Evolutionary conservation across 2,113 vertebrate genomes (phyloP).

Genomic region (Sceloporus tristichus): DNA sequence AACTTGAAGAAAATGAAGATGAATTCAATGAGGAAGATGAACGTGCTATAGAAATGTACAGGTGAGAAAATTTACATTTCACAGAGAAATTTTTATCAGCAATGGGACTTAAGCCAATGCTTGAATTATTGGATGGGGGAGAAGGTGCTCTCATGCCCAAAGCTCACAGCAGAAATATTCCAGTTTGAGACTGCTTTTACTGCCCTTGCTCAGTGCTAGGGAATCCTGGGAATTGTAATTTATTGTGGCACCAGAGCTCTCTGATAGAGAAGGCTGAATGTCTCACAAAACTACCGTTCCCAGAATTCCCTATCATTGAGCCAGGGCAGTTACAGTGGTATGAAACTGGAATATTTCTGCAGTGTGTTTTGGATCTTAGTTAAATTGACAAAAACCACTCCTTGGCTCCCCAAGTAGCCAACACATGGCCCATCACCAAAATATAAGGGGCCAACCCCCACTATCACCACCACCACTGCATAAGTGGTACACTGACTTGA

Average conservation of each 20-base stretch:
- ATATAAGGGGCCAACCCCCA: neutral
- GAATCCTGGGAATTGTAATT: too few species aligned
- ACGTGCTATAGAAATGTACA: conserved; percentile 94
- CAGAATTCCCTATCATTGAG: too few species aligned
- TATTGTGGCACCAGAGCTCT: too few species aligned
- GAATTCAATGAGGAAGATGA: conserved; percentile 97
- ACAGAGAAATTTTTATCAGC: neutral
- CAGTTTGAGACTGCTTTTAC: too few species aligned
- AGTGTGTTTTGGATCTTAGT: neutral
- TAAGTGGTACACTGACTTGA: too few species aligned
- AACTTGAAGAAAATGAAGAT: conserved; percentile 95
- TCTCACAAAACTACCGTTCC: too few species aligned
- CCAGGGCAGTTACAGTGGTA: too few species aligned
- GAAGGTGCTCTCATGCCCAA: neutral
- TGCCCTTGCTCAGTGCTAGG: too few species aligned
- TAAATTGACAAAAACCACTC: neutral
- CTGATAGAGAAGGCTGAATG: too few species aligned
- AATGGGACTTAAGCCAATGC: neutral
- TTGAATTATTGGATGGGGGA: neutral
- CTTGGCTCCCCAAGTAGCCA: neutral
- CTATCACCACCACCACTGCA: too few species aligned
- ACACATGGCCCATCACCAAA: neutral
- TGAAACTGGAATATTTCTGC: too few species aligned
- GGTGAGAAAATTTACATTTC: conserved; percentile 75
- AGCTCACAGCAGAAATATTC: too few species aligned